phyloP scores from a whole-genome alignment of 2,888 invertebrate species.

The Drosophila prolongata region DNA sequence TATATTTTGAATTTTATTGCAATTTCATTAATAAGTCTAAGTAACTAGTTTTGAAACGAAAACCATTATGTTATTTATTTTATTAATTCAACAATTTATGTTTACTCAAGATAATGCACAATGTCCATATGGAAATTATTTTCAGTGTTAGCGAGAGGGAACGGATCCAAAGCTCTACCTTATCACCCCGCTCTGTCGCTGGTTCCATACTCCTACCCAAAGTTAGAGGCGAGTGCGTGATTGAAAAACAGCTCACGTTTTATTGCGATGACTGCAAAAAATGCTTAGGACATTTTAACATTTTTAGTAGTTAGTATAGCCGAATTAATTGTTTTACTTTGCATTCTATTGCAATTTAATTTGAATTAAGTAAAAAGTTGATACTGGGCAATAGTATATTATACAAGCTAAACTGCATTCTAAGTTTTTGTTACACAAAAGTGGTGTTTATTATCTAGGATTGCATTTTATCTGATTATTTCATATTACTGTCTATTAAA shows the following conservation, averaged over 20 bases:
- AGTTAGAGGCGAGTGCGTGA: constrained; percentile 45
- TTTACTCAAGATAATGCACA: no score
- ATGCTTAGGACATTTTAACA: neutral
- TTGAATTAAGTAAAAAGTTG: neutral
- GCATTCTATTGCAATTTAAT: neutral
- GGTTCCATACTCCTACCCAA: neutral
- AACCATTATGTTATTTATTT: no score
- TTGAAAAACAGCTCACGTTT: constrained; percentile 59
- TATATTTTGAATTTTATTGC: no score
- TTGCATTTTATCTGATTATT: no score
- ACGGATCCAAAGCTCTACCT: constrained; percentile 37
- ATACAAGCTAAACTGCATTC: no score
- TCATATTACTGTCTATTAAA: no score
- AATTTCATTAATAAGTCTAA: no score
- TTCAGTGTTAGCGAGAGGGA: constrained; percentile 1
- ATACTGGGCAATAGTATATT: no score
- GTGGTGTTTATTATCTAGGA: no score
- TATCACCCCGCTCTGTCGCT: constrained; percentile 46
- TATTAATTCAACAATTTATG: no score
- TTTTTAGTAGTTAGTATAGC: constrained; percentile 9
- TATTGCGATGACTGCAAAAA: neutral
- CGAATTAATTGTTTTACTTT: constrained; percentile 12
- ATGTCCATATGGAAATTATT: neutral
- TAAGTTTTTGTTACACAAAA: no score
- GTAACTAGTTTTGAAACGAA: no score